A percentile compares a stretch with the other conserved stretches of the same genome.
Conservation (phyloP, 2,888 invertebrate species). For the Eurytoma californica region DNA sequence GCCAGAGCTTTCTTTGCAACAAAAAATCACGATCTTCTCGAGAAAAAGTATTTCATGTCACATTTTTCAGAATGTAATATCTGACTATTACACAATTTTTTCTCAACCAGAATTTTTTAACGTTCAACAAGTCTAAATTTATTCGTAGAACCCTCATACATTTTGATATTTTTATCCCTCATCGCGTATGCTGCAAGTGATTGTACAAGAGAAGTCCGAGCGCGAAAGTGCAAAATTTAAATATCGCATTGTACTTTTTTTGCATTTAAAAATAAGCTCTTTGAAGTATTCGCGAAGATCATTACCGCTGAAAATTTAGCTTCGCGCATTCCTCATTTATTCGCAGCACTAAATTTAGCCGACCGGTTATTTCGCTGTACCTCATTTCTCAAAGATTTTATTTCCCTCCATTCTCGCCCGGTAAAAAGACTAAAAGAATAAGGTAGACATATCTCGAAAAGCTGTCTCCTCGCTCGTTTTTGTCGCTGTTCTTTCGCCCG, state of each 20-base stretch:
- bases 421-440: too few relatives aligned
- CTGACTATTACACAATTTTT: too few relatives aligned
- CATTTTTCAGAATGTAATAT: too few relatives aligned
- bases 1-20: too few relatives aligned
- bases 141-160: too few relatives aligned
- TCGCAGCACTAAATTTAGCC: neutral
- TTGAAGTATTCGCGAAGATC: slow-evolving; percentile 1
- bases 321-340: neutral
- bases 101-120: too few relatives aligned
- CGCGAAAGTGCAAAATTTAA: too few relatives aligned
- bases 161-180: neutral
- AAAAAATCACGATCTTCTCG: too few relatives aligned
- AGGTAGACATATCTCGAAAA: neutral
- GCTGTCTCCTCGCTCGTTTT: neutral
- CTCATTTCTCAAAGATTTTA: slow-evolving; percentile 18
- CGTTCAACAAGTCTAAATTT: too few relatives aligned
- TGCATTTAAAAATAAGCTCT: slow-evolving; percentile 18
- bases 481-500: neutral
- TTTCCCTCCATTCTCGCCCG: neutral
- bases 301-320: neutral
- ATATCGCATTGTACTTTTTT: neutral
- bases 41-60: too few relatives aligned
- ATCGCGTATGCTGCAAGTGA: neutral
- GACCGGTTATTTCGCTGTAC: neutral
- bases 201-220: neutral